A percentile compares a stretch with the other conserved stretches of the same genome.
phyloP scores from a whole-genome alignment of 2,113 vertebrate genomes.

The Nibea albiflora region DNA sequence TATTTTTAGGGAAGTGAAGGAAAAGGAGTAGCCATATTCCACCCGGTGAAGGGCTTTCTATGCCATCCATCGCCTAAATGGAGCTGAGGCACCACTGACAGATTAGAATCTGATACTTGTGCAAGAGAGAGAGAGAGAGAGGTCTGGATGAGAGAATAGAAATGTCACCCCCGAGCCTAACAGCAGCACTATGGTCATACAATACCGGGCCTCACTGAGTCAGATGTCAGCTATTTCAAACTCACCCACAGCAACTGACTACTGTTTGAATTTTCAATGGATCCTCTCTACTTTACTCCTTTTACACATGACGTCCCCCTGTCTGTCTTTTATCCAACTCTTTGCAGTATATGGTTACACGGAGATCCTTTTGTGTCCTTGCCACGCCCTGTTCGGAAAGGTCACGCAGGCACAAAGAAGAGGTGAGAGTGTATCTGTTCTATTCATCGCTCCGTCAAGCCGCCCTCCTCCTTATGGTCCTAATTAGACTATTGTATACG shows the following conservation, averaged over 20 bases:
- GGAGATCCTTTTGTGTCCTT: conserved; percentile 70
- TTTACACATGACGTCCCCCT: conserved; percentile 73
- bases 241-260: conserved; percentile 65
- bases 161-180: conserved; percentile 69
- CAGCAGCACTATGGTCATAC: conserved; percentile 67
- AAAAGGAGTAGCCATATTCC: conserved; percentile 33
- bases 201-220: conserved; percentile 69
- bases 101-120: conserved; percentile 74
- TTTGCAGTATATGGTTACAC: conserved; percentile 79
- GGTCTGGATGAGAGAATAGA: conserved; percentile 60
- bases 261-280: conserved; percentile 75
- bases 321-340: conserved; percentile 73
- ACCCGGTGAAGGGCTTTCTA: conserved; percentile 27
- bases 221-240: conserved; percentile 78
- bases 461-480: conserved; percentile 47
- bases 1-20: conserved; percentile 37
- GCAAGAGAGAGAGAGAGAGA: conserved; percentile 13
- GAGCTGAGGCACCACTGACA: conserved; percentile 62
- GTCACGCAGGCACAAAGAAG: conserved; percentile 63
- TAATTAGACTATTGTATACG: conserved; percentile 68
- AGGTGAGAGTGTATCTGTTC: conserved; percentile 72
- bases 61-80: conserved; percentile 63
- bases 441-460: conserved; percentile 45
- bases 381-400: conserved; percentile 73
- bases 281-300: conserved; percentile 69